Percentiles rank a stretch among this genome's conserved stretches.
Conservation (phyloP, 2,888 invertebrate genomes). For the Drosophila antonietae region DNA sequence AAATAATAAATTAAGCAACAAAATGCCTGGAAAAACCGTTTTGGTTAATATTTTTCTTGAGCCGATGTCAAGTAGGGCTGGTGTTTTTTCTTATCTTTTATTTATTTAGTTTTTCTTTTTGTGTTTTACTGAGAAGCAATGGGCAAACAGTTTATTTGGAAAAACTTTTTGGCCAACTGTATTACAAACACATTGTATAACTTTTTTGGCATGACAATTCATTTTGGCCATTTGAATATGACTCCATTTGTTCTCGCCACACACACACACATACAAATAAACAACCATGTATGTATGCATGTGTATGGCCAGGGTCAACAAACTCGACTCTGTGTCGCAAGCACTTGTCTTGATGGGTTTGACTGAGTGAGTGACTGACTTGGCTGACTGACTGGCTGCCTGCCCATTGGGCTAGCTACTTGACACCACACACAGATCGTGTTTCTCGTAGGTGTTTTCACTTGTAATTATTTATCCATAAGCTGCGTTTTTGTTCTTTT, state of each 20-base stretch:
- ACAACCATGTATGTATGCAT: neutral
- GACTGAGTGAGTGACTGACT: slow-evolving; percentile 14
- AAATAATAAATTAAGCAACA: slow-evolving; percentile 70
- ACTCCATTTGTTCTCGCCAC: slow-evolving; percentile 42
- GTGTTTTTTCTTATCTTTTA: neutral
- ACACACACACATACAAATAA: neutral
- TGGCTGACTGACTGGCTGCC: slow-evolving; percentile 29
- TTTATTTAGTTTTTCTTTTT: neutral
- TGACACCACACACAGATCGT: slow-evolving; percentile 54
- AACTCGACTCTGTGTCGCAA: slow-evolving; percentile 47
- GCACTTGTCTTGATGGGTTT: slow-evolving; percentile 35
- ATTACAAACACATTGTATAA: slow-evolving; percentile 49
- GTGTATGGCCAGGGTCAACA: slow-evolving; percentile 48
- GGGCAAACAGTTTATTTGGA: slow-evolving; percentile 38
- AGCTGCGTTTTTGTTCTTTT: slow-evolving; percentile 28
- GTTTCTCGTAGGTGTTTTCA: slow-evolving; percentile 73
- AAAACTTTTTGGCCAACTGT: slow-evolving; percentile 44
- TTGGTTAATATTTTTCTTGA: slow-evolving; percentile 21
- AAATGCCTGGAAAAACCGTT: slow-evolving; percentile 68
- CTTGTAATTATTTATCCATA: slow-evolving; percentile 79
- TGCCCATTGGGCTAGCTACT: slow-evolving; percentile 56
- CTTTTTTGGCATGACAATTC: slow-evolving; percentile 71
- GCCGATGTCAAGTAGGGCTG: slow-evolving; percentile 46
- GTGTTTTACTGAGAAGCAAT: slow-evolving; percentile 26
- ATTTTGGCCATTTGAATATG: slow-evolving; percentile 59